These are phyloP conservation scores for Lepidotrigona ventralis DNA, from an alignment of 1,140 invertebrate species.

Conservation along the genomic window DNA sequence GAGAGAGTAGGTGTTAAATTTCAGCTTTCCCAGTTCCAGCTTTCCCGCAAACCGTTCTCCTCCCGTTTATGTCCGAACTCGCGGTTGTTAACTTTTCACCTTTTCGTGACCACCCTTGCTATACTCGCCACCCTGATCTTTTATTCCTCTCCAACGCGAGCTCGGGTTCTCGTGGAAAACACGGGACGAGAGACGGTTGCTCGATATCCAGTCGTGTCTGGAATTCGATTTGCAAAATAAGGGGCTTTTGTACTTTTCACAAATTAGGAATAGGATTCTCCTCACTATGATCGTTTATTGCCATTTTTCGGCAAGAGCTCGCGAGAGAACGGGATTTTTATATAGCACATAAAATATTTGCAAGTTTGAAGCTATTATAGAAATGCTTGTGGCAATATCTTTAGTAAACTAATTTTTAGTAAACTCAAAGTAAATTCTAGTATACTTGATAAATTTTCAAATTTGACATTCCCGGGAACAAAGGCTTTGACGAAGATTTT, in stretches of 20 bases:
- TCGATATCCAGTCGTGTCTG: not conserved
- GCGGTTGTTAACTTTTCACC: constrained; percentile 15
- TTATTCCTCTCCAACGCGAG: not conserved
- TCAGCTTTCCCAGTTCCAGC: constrained; percentile 15
- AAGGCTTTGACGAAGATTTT: too few species aligned
- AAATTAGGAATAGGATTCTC: not conserved
- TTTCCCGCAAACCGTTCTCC: constrained; percentile 3
- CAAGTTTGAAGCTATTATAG: not conserved
- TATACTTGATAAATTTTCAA: too few species aligned
- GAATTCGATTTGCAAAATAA: not conserved
- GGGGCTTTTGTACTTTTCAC: not conserved
- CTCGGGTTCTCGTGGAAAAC: not conserved
- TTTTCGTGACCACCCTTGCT: not conserved
- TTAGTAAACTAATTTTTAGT: too few species aligned
- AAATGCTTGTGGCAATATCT: not conserved
- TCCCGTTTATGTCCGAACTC: constrained; percentile 29
- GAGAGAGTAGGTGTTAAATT: constrained; percentile 30
- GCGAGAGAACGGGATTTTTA: too few species aligned
- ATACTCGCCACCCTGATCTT: not conserved
- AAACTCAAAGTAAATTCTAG: too few species aligned
- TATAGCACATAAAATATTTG: too few species aligned
- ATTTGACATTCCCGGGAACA: too few species aligned
- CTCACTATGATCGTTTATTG: too few species aligned
- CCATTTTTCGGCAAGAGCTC: too few species aligned
- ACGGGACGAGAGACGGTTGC: not conserved